A percentile compares a stretch with the other conserved stretches of the same genome.
phyloP scores from a whole-genome alignment of 2,797 vertebrate genomes.

The Thaleichthys pacificus region DNA sequence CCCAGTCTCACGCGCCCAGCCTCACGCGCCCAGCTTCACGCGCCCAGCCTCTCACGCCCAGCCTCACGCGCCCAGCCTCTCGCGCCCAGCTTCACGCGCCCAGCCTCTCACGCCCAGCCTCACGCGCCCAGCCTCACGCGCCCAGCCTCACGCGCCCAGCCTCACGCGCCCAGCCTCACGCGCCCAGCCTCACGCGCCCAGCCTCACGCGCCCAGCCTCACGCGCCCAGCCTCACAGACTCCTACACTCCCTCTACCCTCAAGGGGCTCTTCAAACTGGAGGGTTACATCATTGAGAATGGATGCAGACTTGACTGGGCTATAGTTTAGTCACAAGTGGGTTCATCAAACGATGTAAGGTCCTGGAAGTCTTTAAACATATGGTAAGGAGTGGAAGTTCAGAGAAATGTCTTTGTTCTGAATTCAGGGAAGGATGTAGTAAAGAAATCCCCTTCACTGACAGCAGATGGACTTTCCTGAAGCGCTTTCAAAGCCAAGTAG shows the following conservation, averaged over 20 bases:
- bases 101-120: background rate
- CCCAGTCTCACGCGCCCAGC: too few species aligned
- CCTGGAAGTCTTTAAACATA: background rate
- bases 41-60: background rate
- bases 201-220: background rate
- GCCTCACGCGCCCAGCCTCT: background rate
- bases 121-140: background rate
- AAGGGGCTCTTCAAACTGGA: slow-evolving; percentile 9
- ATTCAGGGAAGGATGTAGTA: slow-evolving; percentile 17
- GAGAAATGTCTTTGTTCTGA: background rate
- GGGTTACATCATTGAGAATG: background rate
- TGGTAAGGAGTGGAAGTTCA: slow-evolving; percentile 29
- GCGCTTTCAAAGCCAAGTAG: slow-evolving; percentile 13
- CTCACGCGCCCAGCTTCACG: too few species aligned
- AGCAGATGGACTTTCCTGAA: slow-evolving; percentile 42
- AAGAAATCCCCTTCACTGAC: slow-evolving; percentile 41
- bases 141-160: background rate
- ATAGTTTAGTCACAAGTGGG: slow-evolving; percentile 16
- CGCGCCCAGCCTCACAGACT: too few species aligned
- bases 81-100: too few species aligned
- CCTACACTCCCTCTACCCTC: background rate
- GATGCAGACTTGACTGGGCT: slow-evolving; percentile 15
- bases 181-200: too few species aligned
- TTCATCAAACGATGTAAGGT: slow-evolving; percentile 5
- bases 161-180: background rate